These are phyloP conservation scores for Volucella inflata DNA, from an alignment of 2,888 invertebrate genomes.

Conservation along the genomic window DNA sequence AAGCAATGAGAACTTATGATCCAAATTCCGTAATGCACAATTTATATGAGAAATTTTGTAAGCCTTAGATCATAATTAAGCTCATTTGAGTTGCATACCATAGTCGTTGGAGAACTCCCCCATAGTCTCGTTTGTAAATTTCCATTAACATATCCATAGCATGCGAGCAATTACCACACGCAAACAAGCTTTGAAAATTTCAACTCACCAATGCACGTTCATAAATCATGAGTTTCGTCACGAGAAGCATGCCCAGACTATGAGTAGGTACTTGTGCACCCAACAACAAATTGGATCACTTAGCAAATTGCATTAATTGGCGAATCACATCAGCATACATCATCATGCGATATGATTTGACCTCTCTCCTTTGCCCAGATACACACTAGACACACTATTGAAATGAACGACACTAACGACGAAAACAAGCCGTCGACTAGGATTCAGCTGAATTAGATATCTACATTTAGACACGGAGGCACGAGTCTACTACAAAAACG, in stretches of 20 bases:
- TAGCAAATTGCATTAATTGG: conserved; percentile 71
- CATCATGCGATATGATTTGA: conserved; percentile 43
- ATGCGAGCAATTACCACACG: conserved; percentile 39
- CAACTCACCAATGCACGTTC: background rate
- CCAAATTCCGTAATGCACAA: too few relatives aligned
- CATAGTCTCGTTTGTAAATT: conserved; percentile 5
- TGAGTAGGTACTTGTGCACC: too few relatives aligned
- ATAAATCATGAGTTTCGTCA: conserved; percentile 23
- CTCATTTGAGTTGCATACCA: too few relatives aligned
- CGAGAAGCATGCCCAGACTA: conserved; percentile 1
- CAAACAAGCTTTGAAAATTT: conserved; percentile 15
- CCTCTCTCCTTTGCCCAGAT: background rate
- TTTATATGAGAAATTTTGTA: too few relatives aligned
- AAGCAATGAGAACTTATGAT: too few relatives aligned
- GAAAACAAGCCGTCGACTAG: conserved; percentile 44
- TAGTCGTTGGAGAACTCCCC: background rate
- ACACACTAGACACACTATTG: background rate
- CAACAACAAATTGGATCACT: conserved; percentile 72
- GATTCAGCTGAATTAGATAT: conserved; percentile 56
- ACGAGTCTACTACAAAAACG: conserved; percentile 33
- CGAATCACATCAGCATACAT: conserved; percentile 71
- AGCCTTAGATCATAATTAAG: too few relatives aligned
- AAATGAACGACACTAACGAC: conserved; percentile 58
- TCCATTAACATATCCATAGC: conserved; percentile 14
- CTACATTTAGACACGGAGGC: conserved; percentile 34